A percentile compares a stretch with the other conserved stretches of the same genome.
These are phyloP conservation scores for Falco punctatus DNA, from an alignment of 2,113 vertebrate genomes.

Conservation along the genomic window DNA sequence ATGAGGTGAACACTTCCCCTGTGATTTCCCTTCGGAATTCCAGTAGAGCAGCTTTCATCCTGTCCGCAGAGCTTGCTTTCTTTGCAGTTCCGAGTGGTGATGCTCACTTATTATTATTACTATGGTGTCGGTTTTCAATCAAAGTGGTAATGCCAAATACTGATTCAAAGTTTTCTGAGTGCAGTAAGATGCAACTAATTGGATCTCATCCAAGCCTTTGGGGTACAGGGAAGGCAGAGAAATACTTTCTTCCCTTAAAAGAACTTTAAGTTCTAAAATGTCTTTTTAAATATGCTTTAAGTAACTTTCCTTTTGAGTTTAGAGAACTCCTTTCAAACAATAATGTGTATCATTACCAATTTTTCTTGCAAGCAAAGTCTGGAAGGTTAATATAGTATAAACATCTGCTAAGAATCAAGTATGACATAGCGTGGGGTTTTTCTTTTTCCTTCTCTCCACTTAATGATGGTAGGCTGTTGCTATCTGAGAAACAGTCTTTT, in stretches of 20 bases:
- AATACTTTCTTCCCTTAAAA: neutral
- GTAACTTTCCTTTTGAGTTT: neutral
- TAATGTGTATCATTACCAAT: neutral
- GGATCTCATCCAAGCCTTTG: neutral
- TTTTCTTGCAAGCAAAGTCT: neutral
- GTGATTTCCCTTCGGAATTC: conserved; percentile 19
- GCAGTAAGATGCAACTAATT: neutral
- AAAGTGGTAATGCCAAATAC: conserved; percentile 49
- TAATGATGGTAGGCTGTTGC: neutral
- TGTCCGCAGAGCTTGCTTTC: neutral
- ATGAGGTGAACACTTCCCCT: conserved; percentile 39
- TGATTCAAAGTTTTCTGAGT: conserved; percentile 50
- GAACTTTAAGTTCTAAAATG: neutral
- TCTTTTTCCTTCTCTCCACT: neutral
- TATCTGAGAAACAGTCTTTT: neutral
- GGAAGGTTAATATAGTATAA: neutral
- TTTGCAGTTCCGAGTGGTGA: conserved; percentile 6
- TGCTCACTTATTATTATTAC: neutral
- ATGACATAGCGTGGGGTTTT: neutral
- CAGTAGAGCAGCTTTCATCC: neutral
- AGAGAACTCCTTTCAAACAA: neutral
- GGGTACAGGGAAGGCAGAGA: neutral
- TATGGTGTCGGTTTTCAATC: conserved; percentile 39
- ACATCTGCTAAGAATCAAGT: neutral
- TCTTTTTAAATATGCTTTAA: neutral